A percentile compares a stretch with the other conserved stretches of the same genome.
Conservation (phyloP, 2,888 invertebrate species). For the Papilio gigon region DNA sequence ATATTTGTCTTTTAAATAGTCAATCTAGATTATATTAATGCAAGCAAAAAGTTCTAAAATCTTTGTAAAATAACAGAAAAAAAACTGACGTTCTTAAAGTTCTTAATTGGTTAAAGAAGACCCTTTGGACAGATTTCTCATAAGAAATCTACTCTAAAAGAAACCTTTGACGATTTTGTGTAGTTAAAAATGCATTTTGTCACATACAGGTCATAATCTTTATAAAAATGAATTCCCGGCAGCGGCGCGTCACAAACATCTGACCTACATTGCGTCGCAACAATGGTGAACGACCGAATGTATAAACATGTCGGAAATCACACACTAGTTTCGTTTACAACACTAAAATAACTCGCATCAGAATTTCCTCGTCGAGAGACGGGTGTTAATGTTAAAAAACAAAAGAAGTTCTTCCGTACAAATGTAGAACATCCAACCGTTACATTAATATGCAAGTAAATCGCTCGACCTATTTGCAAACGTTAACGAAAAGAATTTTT, state of each 20-base stretch:
- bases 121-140: no score
- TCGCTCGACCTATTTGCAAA: not conserved
- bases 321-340: conserved; percentile 39
- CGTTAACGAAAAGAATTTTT: not conserved
- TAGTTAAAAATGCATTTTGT: not conserved
- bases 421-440: not conserved
- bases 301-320: conserved; percentile 54
- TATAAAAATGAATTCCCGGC: conserved; percentile 18
- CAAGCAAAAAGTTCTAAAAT: no score
- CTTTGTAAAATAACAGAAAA: not conserved
- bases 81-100: not conserved
- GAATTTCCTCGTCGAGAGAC: conserved; percentile 23
- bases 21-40: not conserved
- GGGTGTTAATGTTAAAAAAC: conserved; percentile 31
- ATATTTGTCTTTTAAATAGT: conserved; percentile 15
- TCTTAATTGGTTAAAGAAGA: not conserved
- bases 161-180: no score
- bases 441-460: not conserved
- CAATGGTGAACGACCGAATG: conserved; percentile 62
- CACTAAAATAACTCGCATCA: conserved; percentile 33
- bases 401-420: conserved; percentile 41
- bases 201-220: not conserved
- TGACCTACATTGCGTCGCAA: conserved; percentile 50
- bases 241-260: conserved; percentile 35
- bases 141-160: no score